Evolutionary conservation across 2,797 vertebrate genomes (phyloP), one percentile per base, ranked within the genome.

Genomic region (Caiman crocodilus): DNA sequence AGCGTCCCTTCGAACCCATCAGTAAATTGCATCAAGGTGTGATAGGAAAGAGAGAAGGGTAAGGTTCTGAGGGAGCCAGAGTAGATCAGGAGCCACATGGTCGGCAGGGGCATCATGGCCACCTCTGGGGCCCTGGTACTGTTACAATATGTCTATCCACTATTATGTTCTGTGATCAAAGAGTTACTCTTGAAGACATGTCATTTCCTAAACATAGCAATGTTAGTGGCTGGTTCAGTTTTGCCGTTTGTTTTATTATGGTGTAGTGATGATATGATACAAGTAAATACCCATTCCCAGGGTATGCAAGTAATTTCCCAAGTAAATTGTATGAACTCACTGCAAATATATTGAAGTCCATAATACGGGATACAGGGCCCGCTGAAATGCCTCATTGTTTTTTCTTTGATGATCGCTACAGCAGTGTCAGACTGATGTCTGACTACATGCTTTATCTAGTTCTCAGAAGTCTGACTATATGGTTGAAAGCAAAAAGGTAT

Each of bases 311-410:
- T 50, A 50, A 50, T 50, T 50, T 50, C 10, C 42, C 42, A 50
- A 50, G 30, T 76, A 77, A 94, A 61, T 15, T 4, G 25, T 17
- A 84, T 21, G 86, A 76, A 30, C 78, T 80, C 25, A 71, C 5
- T 7, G 5, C 56, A 89, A 76, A 30, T 64, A 55, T 18, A 28
- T 42, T 61, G 61, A 17, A 16, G 84, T 30, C 12, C 71, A 65
- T 16, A 58, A 57, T 65, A 73, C 2, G 23, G 82, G 12, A 17
- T 84, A 28, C 58, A 58, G 12, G 79, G 85, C 59, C 4, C 0
- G 8, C 26, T 71, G 79, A 86, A 93, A 90, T 84, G 14, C 55
- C 84, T 79, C 79, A 85, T 17, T 79, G n/a, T 57, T 89, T 61
- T 61, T 60, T 93, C 30, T 73, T 61, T 18, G 75, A 67, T 82